Conservation (phyloP, 2,888 invertebrate genomes). For the Sericinus montela region DNA sequence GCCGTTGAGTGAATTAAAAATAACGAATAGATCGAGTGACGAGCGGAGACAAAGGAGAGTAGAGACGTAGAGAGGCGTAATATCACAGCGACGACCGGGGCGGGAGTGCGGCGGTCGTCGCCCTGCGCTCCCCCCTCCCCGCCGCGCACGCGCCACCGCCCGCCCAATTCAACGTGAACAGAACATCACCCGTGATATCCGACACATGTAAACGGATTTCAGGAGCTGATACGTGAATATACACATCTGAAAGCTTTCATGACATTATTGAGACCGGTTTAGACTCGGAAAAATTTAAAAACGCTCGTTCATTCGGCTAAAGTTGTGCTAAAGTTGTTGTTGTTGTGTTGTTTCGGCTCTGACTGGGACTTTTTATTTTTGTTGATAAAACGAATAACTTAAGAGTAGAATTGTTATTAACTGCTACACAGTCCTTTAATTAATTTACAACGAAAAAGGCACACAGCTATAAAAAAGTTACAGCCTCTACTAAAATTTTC, state of each 20-base stretch:
- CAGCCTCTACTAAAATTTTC: too few species aligned
- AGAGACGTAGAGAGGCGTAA: conserved; percentile 32
- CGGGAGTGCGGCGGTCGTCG: conserved; percentile 57
- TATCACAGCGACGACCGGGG: conserved; percentile 50
- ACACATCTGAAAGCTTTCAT: conserved; percentile 30
- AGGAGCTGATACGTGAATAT: conserved; percentile 47
- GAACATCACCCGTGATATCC: conserved; percentile 46
- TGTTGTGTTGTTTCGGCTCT: too few species aligned
- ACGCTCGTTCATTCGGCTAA: conserved; percentile 1
- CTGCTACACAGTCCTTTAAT: too few species aligned
- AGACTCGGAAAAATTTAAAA: not conserved
- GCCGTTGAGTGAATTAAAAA: conserved; percentile 50
- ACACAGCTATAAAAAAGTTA: too few species aligned
- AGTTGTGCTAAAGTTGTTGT: not conserved
- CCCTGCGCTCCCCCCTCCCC: conserved; percentile 43
- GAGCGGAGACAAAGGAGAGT: conserved; percentile 56
- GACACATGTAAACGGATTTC: conserved; percentile 61
- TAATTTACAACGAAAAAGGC: too few species aligned
- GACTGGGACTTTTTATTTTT: too few species aligned
- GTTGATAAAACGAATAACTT: too few species aligned
- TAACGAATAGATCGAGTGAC: conserved; percentile 51
- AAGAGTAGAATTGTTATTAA: too few species aligned
- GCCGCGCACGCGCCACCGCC: conserved; percentile 56
- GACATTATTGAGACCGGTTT: conserved; percentile 12
- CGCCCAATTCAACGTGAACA: conserved; percentile 49